These are phyloP conservation scores for Sarcoramphus papa DNA, from an alignment of 2,797 vertebrate genomes.

Conservation along the genomic window DNA sequence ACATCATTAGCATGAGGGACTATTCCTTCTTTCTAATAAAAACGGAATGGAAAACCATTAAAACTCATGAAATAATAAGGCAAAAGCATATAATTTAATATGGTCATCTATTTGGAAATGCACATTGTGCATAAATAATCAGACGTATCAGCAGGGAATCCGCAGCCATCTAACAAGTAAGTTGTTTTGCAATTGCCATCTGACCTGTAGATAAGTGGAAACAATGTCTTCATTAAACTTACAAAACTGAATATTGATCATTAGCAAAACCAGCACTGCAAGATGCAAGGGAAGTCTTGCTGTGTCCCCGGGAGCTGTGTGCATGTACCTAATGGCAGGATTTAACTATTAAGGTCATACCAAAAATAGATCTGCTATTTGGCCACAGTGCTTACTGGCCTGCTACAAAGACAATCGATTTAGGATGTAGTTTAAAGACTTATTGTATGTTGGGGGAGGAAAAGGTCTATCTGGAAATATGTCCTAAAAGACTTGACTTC, in stretches of 20 bases:
- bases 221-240: constrained; percentile 38
- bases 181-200: constrained; percentile 29
- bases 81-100: constrained; percentile 2
- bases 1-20: neutral
- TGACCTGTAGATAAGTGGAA: constrained; percentile 48
- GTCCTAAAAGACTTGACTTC: neutral
- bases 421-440: neutral
- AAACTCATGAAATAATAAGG: constrained; percentile 6
- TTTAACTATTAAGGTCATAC: constrained; percentile 6
- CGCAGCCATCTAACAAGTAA: neutral
- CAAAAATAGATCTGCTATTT: neutral
- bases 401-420: neutral
- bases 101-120: constrained; percentile 20
- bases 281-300: neutral
- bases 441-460: neutral
- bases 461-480: neutral
- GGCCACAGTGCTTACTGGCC: neutral
- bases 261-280: neutral
- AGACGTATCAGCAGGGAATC: neutral
- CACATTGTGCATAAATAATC: constrained; percentile 10
- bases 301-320: neutral
- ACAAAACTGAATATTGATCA: neutral
- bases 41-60: neutral
- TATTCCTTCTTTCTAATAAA: neutral
- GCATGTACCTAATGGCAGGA: neutral